A percentile compares a stretch with the other conserved stretches of the same genome.
These are phyloP conservation scores for Tenthredo distinguenda DNA, from an alignment of 2,888 invertebrate species.

Conservation along the genomic window DNA sequence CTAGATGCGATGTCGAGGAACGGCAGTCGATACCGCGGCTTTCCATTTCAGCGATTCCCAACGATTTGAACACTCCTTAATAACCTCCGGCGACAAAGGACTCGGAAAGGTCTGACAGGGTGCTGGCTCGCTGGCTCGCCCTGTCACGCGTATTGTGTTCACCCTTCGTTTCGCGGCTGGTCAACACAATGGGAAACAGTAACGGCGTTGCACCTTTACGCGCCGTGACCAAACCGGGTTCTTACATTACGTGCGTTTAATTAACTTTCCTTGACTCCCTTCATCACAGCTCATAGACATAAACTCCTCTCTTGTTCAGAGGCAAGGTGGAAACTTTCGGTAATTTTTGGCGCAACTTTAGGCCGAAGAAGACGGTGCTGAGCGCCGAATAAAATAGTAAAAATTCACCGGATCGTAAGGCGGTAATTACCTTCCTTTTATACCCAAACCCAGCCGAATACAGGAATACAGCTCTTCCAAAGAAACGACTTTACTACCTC, in stretches of 20 bases:
- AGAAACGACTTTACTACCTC: neutral
- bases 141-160: conserved; percentile 27
- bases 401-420: neutral
- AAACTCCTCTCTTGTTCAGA: no score
- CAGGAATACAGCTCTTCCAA: neutral
- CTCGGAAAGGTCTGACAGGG: conserved; percentile 14
- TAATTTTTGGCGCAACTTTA: no score
- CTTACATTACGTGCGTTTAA: conserved; percentile 76
- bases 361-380: no score
- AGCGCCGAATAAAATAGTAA: no score
- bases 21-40: conserved; percentile 27
- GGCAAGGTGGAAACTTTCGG: no score
- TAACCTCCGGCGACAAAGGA: neutral
- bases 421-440: conserved; percentile 2
- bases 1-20: neutral
- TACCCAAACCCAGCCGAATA: neutral
- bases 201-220: conserved; percentile 69
- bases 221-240: conserved; percentile 36
- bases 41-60: conserved; percentile 57
- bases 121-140: neutral
- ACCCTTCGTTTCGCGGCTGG: conserved; percentile 25
- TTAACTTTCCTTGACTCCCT: conserved; percentile 72
- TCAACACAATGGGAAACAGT: conserved; percentile 69
- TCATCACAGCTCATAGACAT: neutral
- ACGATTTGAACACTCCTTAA: neutral